Base-by-base conservation (phyloP, 2,888 invertebrate genomes). In the Deilephila porcellus region DNA sequence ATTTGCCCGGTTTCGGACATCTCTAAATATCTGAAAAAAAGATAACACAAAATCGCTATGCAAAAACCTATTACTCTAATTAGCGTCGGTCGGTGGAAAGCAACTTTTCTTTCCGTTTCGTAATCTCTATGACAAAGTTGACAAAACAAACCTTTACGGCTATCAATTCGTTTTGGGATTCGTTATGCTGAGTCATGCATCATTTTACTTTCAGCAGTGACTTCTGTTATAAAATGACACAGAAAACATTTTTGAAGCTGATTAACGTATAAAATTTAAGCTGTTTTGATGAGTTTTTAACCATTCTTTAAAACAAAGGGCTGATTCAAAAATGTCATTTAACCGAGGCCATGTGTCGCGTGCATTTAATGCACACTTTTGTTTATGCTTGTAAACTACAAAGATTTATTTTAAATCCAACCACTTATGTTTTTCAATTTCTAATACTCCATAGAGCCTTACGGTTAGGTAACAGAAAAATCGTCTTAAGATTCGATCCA, bases 41-140 rank as follows among this genome's bases (percentile, higher is more conserved):
- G 5, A 4, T 20, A 63, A 64, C 20, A 64, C 37, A 14, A 8
- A 5, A 67, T 25, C 52, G 45, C 25, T 20, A 25, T 25, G 45
- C 67, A 67, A 52, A 37, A 67, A 67, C 1, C 8, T 32, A 45
- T 20, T 67, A 20, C 17, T 45, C 6, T 5, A 52, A 67, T 67
- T 67, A 67, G 25, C 52, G 45, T 45, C 67, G 67, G 20, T 25
- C 45, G 52, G 67, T 52, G 67, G 45, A 67, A 67, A 25, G 25
- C 52, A 52, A 52, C 19, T 64, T 64, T 64, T n/a, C 45, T 34
- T 34, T 63, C n/a, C 0, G 17, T 67, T 67, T 52, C 19, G 67
- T 67, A 52, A 67, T 52, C 52, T 67, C 45, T 17, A 17, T 25
- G 67, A 67, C 52, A 67, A 52, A 45, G 67, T 67, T 67, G 45